Conservation (phyloP, 2,113 vertebrate species). For the Gadus macrocephalus region DNA sequence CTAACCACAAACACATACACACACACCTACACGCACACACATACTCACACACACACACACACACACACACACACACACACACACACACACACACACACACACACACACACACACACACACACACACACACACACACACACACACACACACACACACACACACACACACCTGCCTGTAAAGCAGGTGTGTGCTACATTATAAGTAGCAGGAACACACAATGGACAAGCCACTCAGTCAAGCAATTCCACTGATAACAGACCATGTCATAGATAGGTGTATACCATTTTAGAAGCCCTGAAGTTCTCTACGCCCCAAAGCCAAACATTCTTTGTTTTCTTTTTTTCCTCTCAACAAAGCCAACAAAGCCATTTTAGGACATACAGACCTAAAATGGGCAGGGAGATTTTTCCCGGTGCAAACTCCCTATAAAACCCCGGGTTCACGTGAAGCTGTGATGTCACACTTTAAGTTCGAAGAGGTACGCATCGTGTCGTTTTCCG, state of each 20-base stretch:
- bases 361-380: conserved; percentile 5
- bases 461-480: conserved; percentile 42
- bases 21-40: conserved; percentile 1
- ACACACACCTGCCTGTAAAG: conserved; percentile 33
- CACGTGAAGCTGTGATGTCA: conserved; percentile 17
- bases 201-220: conserved; percentile 27
- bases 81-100: conserved; percentile 8
- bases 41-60: conserved; percentile 10
- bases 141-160: conserved; percentile 14
- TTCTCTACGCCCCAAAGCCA: conserved; percentile 56
- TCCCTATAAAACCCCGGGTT: conserved; percentile 17
- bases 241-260: conserved; percentile 30
- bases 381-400: conserved; percentile 11
- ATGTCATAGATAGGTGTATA: conserved; percentile 13
- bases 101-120: conserved; percentile 4
- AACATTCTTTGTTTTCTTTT: conserved; percentile 49
- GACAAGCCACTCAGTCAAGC: conserved; percentile 18
- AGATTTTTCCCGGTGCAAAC: conserved; percentile 13
- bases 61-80: background rate
- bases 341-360: conserved; percentile 9
- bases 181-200: conserved; percentile 12
- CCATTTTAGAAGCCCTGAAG: conserved; percentile 18
- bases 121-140: conserved; percentile 11
- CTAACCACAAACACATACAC: background rate
- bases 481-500: background rate